A percentile compares a stretch with the other conserved stretches of the same genome.
Conservation (phyloP, 2,797 vertebrate species). For the Sitta carolinensis region DNA sequence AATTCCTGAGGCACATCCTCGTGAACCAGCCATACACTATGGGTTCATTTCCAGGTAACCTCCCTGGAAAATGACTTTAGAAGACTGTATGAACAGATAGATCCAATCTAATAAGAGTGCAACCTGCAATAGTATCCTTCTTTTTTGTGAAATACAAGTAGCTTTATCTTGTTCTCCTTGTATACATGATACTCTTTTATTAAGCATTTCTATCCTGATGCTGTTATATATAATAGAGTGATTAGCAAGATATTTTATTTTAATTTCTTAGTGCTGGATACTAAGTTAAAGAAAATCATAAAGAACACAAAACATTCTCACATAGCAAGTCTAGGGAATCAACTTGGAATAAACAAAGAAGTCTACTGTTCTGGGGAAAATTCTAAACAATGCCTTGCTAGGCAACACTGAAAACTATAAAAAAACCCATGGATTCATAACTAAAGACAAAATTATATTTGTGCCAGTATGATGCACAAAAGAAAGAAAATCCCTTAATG, state of each 20-base stretch:
- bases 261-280: neutral
- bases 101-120: neutral
- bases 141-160: neutral
- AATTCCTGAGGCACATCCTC: neutral
- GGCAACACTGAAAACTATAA: neutral
- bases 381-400: neutral
- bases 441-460: neutral
- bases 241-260: neutral
- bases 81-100: neutral
- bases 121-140: neutral
- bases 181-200: neutral
- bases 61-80: neutral
- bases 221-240: neutral
- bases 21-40: neutral
- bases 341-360: neutral
- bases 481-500: neutral
- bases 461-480: neutral
- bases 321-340: neutral
- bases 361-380: neutral
- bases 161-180: neutral
- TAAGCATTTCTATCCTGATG: neutral
- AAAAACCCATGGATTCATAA: neutral
- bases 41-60: neutral
- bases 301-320: neutral
- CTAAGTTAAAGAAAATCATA: neutral